Evolutionary conservation across 2,888 invertebrate genomes (phyloP), one percentile per base, ranked within the genome.

Genomic region (Hermodice carunculata): DNA sequence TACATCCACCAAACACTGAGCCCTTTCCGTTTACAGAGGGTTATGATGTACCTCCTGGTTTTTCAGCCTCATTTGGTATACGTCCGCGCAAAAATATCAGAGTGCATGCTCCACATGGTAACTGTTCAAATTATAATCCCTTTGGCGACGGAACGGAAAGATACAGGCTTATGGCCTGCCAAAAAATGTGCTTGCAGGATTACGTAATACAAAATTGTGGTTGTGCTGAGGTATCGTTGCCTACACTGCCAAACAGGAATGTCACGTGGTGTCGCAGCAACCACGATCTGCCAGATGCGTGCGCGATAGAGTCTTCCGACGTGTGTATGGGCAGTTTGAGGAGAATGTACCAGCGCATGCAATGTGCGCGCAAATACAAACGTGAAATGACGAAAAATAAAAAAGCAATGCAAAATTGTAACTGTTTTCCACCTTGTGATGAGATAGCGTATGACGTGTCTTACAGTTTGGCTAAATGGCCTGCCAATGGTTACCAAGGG

Each of bases 1-100:
- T 73, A 5, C 73, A 73, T 48, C 71, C 71, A 14, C 73, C 73
- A 1, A 64, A 59, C 26, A 70, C 73, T 1, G 49, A 67, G 49
- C 71, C 73, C 4, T 70, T 65, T 48, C 73, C 73, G 3, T 64
- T 73, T 44, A 69, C 73, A 0, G 73, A 73, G 42, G 73, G 73
- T 3, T 72, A 66, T 34, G 73, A 73, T 57, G 63, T 72, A 1
- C 73, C 73, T 11, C 71, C 73, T 32, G 73, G 71, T 19, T 73
- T 73, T 48, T 64, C 69, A 14, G 73, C 67, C 17, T 73, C 73
- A 11, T 67, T 73, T 40, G 73, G 71, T 6, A 64, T 73, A 19
- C 49, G 62, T 17, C 71, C 73, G 11, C 59, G 73, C 3, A 34
- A 51, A 60, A 72, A 64, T 43, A 53, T 66, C 11, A 64, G 73